phyloP scores from a whole-genome alignment of 2,113 vertebrate genomes.

The Verasper variegatus region DNA sequence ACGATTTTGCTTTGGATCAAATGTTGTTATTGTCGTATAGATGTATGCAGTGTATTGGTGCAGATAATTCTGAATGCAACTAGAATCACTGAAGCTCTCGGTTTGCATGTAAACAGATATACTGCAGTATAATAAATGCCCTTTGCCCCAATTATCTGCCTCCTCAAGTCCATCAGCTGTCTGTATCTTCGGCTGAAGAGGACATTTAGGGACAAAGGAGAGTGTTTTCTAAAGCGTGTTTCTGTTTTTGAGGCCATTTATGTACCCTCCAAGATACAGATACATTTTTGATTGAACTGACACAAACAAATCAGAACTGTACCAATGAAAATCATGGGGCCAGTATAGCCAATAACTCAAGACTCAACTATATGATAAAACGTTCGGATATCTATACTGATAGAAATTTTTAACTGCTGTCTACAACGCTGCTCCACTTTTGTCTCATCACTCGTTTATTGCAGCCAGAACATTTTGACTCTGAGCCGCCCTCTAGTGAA shows the following conservation, averaged over 20 bases:
- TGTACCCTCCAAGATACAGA: too few relatives aligned
- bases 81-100: background rate
- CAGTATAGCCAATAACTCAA: too few relatives aligned
- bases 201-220: background rate
- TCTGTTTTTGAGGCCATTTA: too few relatives aligned
- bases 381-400: too few relatives aligned
- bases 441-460: too few relatives aligned
- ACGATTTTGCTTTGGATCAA: background rate
- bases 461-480: too few relatives aligned
- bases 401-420: too few relatives aligned
- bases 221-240: background rate
- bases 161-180: background rate
- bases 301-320: background rate
- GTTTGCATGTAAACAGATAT: background rate
- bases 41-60: background rate
- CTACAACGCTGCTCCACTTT: too few relatives aligned
- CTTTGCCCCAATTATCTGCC: constrained; percentile 21
- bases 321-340: background rate
- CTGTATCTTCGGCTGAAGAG: background rate
- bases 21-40: background rate
- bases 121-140: constrained; percentile 2
- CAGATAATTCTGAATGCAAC: background rate
- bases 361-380: too few relatives aligned
- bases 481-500: too few relatives aligned
- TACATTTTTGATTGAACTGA: too few relatives aligned